Evolutionary conservation across 2,797 vertebrate species (phyloP).

Genomic region (Rhinichthys osculus): DNA sequence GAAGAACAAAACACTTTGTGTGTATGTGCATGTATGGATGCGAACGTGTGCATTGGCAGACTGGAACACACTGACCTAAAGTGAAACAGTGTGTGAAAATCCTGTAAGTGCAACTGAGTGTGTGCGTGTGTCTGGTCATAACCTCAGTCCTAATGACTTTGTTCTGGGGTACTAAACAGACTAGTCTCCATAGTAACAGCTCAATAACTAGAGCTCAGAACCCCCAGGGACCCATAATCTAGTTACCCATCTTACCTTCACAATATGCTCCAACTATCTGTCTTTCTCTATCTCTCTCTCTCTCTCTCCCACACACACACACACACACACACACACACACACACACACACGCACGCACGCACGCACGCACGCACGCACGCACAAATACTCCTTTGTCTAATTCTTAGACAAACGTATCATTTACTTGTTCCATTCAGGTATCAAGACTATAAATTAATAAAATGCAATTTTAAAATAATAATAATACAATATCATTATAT

Average conservation of each 20-base stretch:
- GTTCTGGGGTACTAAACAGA: constrained; percentile 1
- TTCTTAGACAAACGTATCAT: background rate
- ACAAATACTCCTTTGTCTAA: background rate
- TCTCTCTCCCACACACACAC: too few species aligned
- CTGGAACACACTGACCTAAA: background rate
- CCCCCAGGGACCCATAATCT: constrained; percentile 5
- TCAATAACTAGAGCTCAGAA: constrained; percentile 13
- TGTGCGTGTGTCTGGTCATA: constrained; percentile 7
- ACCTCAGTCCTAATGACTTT: constrained; percentile 15
- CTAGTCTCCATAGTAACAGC: background rate
- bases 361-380: background rate
- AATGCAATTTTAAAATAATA: background rate
- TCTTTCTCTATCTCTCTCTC: background rate
- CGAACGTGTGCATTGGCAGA: background rate
- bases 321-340: background rate
- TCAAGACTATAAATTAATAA: background rate
- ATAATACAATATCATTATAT: background rate
- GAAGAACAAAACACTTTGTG: background rate
- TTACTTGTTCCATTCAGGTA: background rate
- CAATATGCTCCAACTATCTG: background rate
- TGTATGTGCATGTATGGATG: background rate
- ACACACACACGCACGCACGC: background rate
- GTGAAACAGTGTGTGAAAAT: background rate
- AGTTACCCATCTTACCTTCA: background rate
- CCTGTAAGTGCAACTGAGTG: background rate